phyloP scores from a whole-genome alignment of 2,113 vertebrate genomes.

The Microcebus murinus region DNA sequence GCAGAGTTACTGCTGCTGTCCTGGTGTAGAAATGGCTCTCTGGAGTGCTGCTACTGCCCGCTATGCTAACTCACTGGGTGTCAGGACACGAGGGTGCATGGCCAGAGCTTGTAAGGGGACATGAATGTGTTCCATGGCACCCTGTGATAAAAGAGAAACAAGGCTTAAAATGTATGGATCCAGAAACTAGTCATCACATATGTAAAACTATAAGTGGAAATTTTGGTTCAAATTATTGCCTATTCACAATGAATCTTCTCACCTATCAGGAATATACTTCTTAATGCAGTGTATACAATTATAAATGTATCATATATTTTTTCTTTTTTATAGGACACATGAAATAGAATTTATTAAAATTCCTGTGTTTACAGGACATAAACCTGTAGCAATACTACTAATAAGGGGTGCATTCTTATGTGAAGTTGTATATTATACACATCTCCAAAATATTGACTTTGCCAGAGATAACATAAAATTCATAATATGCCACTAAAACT shows the following conservation, averaged over 20 bases:
- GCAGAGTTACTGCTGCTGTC: neutral
- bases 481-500: neutral
- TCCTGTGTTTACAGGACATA: neutral
- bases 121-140: neutral
- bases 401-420: neutral
- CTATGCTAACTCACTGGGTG: neutral
- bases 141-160: neutral
- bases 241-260: neutral
- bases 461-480: slow-evolving; percentile 24
- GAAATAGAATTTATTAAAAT: slow-evolving; percentile 45
- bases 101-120: neutral
- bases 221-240: neutral
- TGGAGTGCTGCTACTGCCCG: neutral
- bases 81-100: neutral
- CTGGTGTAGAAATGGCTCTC: neutral
- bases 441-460: neutral
- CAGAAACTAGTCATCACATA: neutral
- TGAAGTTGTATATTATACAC: slow-evolving; percentile 22
- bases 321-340: neutral
- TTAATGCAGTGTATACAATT: neutral
- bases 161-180: neutral
- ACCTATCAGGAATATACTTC: neutral
- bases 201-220: slow-evolving; percentile 10
- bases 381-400: neutral
- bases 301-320: neutral